Conservation (phyloP, 2,888 invertebrate genomes). For the Lasioglossum malachurum region DNA sequence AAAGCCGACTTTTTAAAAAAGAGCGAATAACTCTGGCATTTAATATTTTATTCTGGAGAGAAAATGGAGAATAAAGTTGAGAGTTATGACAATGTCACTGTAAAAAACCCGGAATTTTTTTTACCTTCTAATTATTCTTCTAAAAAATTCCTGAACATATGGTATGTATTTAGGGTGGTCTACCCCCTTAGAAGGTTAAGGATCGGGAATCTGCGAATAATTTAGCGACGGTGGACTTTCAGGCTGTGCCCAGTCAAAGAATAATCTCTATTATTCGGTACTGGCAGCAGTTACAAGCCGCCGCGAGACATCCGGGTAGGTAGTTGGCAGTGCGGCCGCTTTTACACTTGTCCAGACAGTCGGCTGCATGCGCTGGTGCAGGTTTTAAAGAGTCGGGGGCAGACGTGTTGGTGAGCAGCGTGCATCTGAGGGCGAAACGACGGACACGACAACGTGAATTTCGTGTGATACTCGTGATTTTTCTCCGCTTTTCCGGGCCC, state of each 20-base stretch:
- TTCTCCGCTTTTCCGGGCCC: slow-evolving; percentile 38
- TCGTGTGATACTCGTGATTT: slow-evolving; percentile 56
- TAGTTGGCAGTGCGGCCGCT: neutral
- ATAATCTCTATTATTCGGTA: slow-evolving; percentile 3
- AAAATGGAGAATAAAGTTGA: neutral
- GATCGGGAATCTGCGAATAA: neutral
- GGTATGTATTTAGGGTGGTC: neutral
- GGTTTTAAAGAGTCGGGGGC: slow-evolving; percentile 18
- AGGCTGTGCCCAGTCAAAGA: neutral
- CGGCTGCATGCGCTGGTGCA: slow-evolving; percentile 11
- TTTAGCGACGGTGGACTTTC: neutral
- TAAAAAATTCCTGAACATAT: neutral
- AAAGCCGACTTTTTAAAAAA: neutral
- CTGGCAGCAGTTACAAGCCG: neutral
- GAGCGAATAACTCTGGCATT: neutral
- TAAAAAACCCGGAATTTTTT: neutral
- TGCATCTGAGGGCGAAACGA: slow-evolving; percentile 33
- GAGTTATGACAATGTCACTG: neutral
- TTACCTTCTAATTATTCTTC: neutral
- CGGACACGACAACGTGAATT: slow-evolving; percentile 58
- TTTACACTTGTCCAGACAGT: slow-evolving; percentile 16
- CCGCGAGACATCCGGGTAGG: slow-evolving; percentile 12
- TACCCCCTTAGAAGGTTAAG: neutral
- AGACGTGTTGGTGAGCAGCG: slow-evolving; percentile 29
- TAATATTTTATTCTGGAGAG: neutral